Conservation (phyloP, 2,797 vertebrate species). For the Melopsittacus undulatus region DNA sequence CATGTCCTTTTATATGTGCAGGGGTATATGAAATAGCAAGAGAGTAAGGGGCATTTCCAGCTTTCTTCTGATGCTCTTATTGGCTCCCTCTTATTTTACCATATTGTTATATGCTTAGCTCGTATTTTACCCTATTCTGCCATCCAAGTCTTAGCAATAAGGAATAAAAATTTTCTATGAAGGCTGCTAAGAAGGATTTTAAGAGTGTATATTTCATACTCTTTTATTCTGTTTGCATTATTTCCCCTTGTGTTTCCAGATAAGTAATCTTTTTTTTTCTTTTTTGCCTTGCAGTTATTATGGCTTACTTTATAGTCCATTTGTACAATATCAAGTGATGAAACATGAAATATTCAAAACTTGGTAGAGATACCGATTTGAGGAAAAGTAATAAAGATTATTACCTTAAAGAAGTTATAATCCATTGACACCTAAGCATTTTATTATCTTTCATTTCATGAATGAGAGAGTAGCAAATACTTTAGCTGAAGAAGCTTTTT, state of each 20-base stretch:
- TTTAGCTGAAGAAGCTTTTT: background rate
- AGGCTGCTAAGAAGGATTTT: background rate
- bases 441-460: background rate
- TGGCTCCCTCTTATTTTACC: background rate
- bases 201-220: background rate
- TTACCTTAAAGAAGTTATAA: background rate
- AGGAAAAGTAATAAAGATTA: background rate
- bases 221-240: background rate
- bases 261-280: background rate
- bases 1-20: background rate
- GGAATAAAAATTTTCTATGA: background rate
- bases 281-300: background rate
- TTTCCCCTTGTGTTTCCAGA: background rate
- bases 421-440: background rate
- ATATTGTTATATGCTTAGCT: background rate
- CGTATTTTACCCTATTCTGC: background rate
- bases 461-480: background rate
- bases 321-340: background rate
- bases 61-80: background rate
- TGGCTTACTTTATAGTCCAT: background rate
- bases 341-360: background rate
- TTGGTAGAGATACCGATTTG: background rate
- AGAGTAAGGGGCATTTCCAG: background rate
- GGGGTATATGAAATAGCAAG: background rate
- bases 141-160: background rate